Conservation (phyloP, 2,113 vertebrate species). For the Rattus rattus region DNA sequence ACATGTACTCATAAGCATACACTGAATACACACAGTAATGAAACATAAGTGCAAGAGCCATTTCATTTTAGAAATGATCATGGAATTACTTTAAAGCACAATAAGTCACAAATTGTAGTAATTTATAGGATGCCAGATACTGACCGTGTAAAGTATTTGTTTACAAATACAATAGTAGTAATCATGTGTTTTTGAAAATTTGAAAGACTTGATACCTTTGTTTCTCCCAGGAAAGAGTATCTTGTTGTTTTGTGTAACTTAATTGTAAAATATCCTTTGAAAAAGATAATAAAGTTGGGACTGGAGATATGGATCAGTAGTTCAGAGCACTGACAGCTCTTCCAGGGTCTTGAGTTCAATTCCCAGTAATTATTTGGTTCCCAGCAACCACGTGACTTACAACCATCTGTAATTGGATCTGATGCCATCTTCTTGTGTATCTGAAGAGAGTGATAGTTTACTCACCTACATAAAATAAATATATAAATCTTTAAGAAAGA, state of each 20-base stretch:
- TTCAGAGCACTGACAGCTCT: too few species aligned
- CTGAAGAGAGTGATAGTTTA: too few species aligned
- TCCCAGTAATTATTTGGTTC: too few species aligned
- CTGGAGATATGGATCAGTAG: too few species aligned
- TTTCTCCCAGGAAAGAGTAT: background rate
- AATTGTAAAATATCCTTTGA: background rate
- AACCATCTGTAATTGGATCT: too few species aligned
- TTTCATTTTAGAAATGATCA: constrained; percentile 22
- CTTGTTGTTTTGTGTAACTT: background rate
- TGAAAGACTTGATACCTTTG: background rate
- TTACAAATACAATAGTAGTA: background rate
- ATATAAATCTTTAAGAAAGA: too few species aligned
- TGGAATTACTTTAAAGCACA: constrained; percentile 11
- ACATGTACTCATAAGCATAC: background rate
- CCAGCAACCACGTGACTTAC: too few species aligned
- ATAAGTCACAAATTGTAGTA: background rate
- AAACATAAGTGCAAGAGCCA: background rate
- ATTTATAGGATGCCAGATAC: constrained; percentile 4
- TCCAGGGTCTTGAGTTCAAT: too few species aligned
- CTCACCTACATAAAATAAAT: too few species aligned
- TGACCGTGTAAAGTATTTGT: background rate
- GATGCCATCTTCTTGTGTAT: too few species aligned
- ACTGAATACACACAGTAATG: background rate
- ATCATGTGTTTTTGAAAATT: background rate
- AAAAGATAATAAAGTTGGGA: background rate